These are phyloP conservation scores for Agrochola lota DNA, from an alignment of 2,888 invertebrate genomes.

Conservation along the genomic window DNA sequence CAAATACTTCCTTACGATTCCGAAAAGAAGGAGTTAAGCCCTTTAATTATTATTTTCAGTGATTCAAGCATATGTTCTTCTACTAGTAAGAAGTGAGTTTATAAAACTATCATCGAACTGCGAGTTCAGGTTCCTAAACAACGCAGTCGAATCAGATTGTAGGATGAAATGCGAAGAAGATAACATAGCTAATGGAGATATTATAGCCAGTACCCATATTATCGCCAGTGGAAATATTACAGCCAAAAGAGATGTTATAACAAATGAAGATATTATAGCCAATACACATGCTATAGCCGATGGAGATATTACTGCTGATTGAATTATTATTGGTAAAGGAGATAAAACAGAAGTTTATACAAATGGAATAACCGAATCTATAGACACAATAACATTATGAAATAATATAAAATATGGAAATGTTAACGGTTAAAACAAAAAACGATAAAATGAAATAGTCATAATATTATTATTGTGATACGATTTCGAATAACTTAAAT, in stretches of 20 bases:
- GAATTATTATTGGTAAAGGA: too few species aligned
- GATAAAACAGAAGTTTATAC: background rate
- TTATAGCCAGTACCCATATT: background rate
- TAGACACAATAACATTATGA: too few species aligned
- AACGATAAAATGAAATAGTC: background rate
- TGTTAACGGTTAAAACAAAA: too few species aligned
- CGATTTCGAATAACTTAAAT: too few species aligned
- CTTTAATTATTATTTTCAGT: constrained; percentile 48
- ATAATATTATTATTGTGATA: too few species aligned
- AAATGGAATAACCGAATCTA: too few species aligned
- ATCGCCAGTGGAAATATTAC: too few species aligned
- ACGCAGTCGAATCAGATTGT: constrained; percentile 33
- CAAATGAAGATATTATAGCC: background rate
- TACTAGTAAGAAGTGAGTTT: constrained; percentile 60
- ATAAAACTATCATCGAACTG: constrained; percentile 38
- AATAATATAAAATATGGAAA: too few species aligned
- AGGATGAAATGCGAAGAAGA: constrained; percentile 16
- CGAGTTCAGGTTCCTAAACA: constrained; percentile 53
- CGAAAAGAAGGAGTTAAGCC: background rate
- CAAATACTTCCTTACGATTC: too few species aligned
- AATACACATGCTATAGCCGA: background rate
- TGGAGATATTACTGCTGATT: background rate
- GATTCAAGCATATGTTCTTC: constrained; percentile 53
- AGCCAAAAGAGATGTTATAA: too few species aligned
- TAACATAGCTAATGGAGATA: background rate